Base-by-base conservation (phyloP, 2,797 vertebrate genomes). In the Erethizon dorsatum region DNA sequence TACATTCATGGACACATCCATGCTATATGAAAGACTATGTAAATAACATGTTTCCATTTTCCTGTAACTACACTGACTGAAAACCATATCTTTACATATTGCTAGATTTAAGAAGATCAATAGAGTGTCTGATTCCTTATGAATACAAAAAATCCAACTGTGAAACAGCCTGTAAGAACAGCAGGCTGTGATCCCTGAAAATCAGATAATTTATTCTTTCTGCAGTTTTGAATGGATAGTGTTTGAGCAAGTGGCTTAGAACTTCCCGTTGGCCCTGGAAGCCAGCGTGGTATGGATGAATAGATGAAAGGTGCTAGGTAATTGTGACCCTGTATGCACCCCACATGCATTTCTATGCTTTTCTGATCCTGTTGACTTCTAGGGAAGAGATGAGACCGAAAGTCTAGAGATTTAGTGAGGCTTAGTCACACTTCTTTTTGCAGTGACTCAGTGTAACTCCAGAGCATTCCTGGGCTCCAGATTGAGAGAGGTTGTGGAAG, bases 11-110 rank as follows among this genome's bases (percentile, higher is more conserved):
- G 54, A 47, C 41, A 83, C 7, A 94, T 45, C 67, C 22, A 75
- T n/a, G 47, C 20, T 82, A 5, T 80, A 45, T 85, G 31, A 71
- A 95, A 92, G 90, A 41, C 85, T 78, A 96, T 57, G 20, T 84
- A 85, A 87, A 92, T 65, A 90, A 6, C 69, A 28, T 50, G 20
- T 90, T 95, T 85, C 45, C 54, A 73, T 96, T 94, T 95, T 96
- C 11, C 67, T 94, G 2, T 57, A 83, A 47, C 45, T 47, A 11
- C 18, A 3, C 52, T 86, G 67, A 75, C 45, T 65, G 33, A 45
- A 73, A 45, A 73, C 41, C 37, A 45, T 79, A 71, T 75, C 73
- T 65, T 91, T 67, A 86, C 45, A 41, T 83, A n/a, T 91, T 85
- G 28, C 26, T 63, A 82, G 18, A 77, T 54, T 45, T 71, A 47